These are phyloP conservation scores for Microtus richardsoni DNA, from an alignment of 2,113 vertebrate species.

Conservation along the genomic window DNA sequence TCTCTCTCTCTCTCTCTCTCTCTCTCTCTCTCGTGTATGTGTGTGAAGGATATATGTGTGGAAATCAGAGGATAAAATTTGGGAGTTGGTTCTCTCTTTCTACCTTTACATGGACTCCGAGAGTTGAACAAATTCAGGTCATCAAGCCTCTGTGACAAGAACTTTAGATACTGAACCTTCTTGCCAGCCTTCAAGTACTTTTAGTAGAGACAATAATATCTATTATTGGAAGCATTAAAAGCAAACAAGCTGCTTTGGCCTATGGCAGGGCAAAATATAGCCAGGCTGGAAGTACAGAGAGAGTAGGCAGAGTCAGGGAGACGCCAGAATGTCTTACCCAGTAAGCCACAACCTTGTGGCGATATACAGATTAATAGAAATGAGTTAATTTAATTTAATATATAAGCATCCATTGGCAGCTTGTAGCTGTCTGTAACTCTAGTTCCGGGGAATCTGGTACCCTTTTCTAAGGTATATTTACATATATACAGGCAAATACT, in stretches of 20 bases:
- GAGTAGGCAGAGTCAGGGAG: too few species aligned
- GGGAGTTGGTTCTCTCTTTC: neutral
- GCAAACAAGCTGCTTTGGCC: neutral
- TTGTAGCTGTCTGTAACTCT: neutral
- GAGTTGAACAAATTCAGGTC: neutral
- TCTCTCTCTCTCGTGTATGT: too few species aligned
- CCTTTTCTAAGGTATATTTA: neutral
- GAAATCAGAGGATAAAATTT: too few species aligned
- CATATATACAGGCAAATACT: neutral
- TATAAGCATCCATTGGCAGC: neutral
- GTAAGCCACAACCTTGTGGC: too few species aligned
- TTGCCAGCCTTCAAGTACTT: neutral
- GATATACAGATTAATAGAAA: too few species aligned
- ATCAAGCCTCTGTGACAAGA: neutral
- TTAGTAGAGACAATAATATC: neutral
- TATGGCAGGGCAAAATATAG: too few species aligned
- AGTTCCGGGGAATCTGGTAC: neutral
- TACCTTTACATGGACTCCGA: neutral
- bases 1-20: neutral
- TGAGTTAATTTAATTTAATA: too few species aligned
- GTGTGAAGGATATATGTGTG: neutral
- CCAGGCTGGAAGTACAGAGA: too few species aligned
- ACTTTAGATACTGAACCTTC: too few species aligned
- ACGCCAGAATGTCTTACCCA: too few species aligned
- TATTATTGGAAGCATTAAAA: conserved; percentile 13